Percentiles rank a stretch among this genome's conserved stretches.
These are phyloP conservation scores for Pluvialis apricaria DNA, from an alignment of 2,113 vertebrate genomes.

Conservation along the genomic window DNA sequence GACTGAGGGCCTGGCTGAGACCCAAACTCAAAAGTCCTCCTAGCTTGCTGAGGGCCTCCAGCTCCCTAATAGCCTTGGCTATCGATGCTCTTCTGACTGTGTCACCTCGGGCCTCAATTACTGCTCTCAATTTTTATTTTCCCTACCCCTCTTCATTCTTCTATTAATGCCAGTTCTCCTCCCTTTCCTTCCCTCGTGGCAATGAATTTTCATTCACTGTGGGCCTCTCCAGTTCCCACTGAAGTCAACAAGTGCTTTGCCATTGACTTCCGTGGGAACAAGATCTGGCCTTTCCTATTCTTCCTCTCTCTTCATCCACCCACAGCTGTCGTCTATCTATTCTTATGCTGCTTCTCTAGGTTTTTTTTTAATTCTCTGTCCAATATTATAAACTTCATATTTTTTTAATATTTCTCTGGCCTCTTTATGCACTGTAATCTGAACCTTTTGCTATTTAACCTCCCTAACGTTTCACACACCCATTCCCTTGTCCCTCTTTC, in stretches of 20 bases:
- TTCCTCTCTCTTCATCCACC: constrained; percentile 27
- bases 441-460: constrained; percentile 38
- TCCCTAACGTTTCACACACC: constrained; percentile 43
- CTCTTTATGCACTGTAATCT: constrained; percentile 44
- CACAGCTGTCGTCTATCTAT: constrained; percentile 61
- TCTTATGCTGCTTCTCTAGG: constrained; percentile 11
- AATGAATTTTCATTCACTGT: constrained; percentile 9
- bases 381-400: constrained; percentile 47
- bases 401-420: constrained; percentile 34
- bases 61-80: neutral
- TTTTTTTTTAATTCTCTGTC: constrained; percentile 58
- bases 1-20: no score
- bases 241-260: neutral
- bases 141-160: neutral
- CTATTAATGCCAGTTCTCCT: neutral
- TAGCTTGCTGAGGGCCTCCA: neutral
- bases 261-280: neutral
- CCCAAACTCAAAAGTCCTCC: no score
- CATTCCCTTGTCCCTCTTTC: constrained; percentile 42
- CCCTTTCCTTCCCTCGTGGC: neutral
- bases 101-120: neutral
- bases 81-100: neutral
- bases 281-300: neutral
- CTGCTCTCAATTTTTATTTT: constrained; percentile 17
- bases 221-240: neutral